Evolutionary conservation across 2,797 vertebrate species (phyloP).

Genomic region (Gymnoscopelus microlampas): DNA sequence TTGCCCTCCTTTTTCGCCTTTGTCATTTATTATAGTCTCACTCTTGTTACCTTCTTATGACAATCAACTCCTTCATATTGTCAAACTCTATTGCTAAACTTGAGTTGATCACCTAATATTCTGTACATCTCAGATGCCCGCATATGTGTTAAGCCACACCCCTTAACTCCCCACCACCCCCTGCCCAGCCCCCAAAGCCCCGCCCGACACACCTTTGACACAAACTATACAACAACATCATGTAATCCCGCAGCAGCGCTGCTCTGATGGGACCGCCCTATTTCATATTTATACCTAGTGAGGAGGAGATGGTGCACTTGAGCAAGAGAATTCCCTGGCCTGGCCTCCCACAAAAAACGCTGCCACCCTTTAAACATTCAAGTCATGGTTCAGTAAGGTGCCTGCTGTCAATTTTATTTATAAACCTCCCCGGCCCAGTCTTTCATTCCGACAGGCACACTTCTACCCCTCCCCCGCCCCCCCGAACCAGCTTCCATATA

Average conservation of each 20-base stretch:
- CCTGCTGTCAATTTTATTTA: conserved; percentile 84
- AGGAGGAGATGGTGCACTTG: conserved; percentile 59
- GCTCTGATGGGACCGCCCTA: conserved; percentile 58
- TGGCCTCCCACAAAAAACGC: conserved; percentile 61
- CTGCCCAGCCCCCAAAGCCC: background rate
- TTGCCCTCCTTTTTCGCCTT: too few relatives aligned
- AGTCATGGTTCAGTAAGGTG: conserved; percentile 78
- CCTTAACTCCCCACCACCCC: conserved; percentile 1
- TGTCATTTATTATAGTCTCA: conserved; percentile 42
- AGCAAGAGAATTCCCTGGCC: conserved; percentile 72
- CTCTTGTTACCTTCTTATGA: background rate
- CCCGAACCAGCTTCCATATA: conserved; percentile 43
- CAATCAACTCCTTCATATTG: conserved; percentile 12
- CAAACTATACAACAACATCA: conserved; percentile 51
- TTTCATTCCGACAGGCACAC: conserved; percentile 74
- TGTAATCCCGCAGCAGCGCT: conserved; percentile 49
- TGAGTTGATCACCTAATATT: conserved; percentile 25
- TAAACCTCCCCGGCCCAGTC: conserved; percentile 76
- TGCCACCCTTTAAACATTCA: conserved; percentile 78
- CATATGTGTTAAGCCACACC: conserved; percentile 29
- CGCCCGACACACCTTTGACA: conserved; percentile 33
- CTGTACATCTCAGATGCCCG: conserved; percentile 30
- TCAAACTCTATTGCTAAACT: conserved; percentile 35
- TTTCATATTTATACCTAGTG: conserved; percentile 76
- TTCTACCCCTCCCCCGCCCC: conserved; percentile 25